These are phyloP conservation scores for Ictalurus punctatus DNA, from an alignment of 2,113 vertebrate genomes.

Conservation along the genomic window DNA sequence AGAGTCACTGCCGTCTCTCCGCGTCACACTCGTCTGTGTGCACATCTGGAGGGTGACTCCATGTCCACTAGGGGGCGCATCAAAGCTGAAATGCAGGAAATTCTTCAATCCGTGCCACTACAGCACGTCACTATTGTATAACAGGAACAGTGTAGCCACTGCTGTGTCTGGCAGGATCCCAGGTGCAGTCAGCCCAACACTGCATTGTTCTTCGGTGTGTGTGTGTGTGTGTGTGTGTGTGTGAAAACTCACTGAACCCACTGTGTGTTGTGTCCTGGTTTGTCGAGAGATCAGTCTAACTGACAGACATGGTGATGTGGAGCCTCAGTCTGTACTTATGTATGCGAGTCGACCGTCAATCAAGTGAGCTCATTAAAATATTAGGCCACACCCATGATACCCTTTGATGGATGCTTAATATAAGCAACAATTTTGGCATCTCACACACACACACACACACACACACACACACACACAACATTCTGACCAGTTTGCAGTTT, in stretches of 20 bases:
- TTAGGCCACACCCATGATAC: background rate
- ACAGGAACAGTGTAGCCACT: background rate
- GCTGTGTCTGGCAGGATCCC: background rate
- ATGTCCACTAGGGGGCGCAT: background rate
- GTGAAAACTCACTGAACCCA: conserved; percentile 28
- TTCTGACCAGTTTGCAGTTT: background rate
- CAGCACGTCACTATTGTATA: background rate
- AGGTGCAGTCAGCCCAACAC: background rate
- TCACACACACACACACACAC: background rate
- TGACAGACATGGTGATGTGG: background rate
- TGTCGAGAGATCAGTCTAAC: background rate
- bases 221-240: conserved; percentile 25
- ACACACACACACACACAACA: background rate
- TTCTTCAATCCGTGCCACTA: background rate
- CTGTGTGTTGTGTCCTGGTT: background rate
- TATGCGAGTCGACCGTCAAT: background rate
- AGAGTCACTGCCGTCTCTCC: no score
- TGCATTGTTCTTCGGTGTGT: background rate
- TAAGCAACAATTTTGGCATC: no score
- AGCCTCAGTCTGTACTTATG: background rate
- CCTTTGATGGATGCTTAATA: background rate
- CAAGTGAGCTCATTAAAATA: background rate
- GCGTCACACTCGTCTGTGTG: background rate
- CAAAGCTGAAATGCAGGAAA: background rate
- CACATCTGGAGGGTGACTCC: background rate